Evolutionary conservation across 2,888 invertebrate genomes (phyloP).

Genomic region (Tigriopus californicus): DNA sequence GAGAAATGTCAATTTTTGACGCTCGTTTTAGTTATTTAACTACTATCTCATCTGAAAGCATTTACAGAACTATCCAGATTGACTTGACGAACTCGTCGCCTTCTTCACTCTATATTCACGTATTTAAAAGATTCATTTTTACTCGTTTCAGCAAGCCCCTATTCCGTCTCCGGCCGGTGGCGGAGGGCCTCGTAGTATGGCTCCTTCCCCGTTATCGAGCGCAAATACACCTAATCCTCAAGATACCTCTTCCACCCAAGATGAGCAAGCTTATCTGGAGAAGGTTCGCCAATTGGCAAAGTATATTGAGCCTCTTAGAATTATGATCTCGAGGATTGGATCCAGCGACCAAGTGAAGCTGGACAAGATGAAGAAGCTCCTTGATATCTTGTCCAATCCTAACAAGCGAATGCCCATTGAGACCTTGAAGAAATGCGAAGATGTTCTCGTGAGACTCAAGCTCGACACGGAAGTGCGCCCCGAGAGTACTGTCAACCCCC

Average conservation of each 20-base stretch:
- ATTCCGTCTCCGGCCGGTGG: conserved; percentile 37
- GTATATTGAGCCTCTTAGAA: conserved; percentile 74
- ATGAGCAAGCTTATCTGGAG: conserved; percentile 77
- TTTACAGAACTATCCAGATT: no score
- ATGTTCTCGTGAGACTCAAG: conserved; percentile 46
- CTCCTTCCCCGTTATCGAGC: conserved; percentile 20
- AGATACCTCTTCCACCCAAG: conserved; percentile 27
- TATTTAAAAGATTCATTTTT: no score
- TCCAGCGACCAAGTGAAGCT: conserved; percentile 75
- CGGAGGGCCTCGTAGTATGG: conserved; percentile 16
- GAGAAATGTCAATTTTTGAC: no score
- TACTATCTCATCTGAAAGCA: no score
- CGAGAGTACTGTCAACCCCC: conserved; percentile 46
- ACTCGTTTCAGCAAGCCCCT: conserved; percentile 36
- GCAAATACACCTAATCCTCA: conserved; percentile 22
- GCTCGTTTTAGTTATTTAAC: no score
- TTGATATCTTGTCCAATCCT: conserved; percentile 77
- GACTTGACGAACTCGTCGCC: no score
- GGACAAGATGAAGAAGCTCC: conserved; percentile 80
- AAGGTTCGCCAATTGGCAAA: conserved; percentile 76
- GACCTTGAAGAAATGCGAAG: conserved; percentile 77
- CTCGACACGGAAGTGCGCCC: neutral
- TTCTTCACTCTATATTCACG: no score
- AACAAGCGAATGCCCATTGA: conserved; percentile 71
- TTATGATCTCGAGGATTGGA: conserved; percentile 73